Percentiles rank a stretch among this genome's conserved stretches.
Conservation (phyloP, 2,797 vertebrate species). For the Lepilemur ruficaudatus region DNA sequence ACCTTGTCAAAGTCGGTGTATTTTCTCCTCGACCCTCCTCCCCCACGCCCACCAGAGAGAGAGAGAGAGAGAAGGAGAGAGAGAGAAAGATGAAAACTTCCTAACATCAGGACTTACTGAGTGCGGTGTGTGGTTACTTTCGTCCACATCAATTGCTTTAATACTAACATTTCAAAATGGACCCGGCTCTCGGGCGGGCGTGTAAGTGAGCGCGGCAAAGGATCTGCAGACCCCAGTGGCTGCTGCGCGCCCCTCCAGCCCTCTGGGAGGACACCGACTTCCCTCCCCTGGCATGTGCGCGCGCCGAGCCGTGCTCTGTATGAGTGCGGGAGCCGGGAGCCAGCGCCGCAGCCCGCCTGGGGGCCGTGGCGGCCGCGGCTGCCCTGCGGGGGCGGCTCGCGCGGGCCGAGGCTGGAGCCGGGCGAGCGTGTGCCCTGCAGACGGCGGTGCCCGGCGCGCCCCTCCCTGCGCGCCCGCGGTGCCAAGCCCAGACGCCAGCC, state of each 20-base stretch:
- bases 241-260: not conserved
- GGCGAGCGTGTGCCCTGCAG: not conserved
- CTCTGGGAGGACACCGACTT: not conserved
- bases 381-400: not conserved
- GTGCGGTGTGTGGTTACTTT: not conserved
- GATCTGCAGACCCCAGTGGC: not conserved
- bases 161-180: slow-evolving; percentile 4
- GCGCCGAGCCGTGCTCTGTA: not conserved
- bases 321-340: not conserved
- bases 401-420: not conserved
- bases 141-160: not conserved
- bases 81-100: not conserved
- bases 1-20: not conserved
- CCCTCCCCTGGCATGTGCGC: not conserved
- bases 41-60: not conserved
- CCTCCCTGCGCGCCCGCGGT: not conserved
- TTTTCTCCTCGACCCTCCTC: not conserved
- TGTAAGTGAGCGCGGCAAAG: not conserved
- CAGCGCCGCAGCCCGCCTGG: not conserved
- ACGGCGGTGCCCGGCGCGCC: not conserved
- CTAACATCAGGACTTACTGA: not conserved
- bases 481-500: slow-evolving; percentile 40
- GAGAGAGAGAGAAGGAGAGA: not conserved
- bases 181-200: not conserved
- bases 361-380: not conserved